A percentile compares a stretch with the other conserved stretches of the same genome.
phyloP scores from a whole-genome alignment of 2,888 invertebrate genomes.

The Craniophora ligustri region DNA sequence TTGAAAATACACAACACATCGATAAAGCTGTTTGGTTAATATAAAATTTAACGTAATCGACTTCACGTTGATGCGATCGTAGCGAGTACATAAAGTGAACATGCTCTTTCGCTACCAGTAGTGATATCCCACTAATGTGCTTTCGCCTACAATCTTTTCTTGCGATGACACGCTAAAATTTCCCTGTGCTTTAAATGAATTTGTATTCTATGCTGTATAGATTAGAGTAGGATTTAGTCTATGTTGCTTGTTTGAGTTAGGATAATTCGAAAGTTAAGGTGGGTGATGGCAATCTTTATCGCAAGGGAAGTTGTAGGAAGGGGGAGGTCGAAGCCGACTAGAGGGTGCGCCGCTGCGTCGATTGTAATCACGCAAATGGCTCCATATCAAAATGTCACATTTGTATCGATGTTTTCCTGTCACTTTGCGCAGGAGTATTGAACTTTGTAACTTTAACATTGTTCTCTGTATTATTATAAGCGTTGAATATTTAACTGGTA shows the following conservation, averaged over 20 bases:
- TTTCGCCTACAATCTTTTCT: conserved; percentile 86
- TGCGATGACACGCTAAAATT: conserved; percentile 85
- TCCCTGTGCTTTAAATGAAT: conserved; percentile 53
- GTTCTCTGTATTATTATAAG: conserved; percentile 5
- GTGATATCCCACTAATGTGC: conserved; percentile 87
- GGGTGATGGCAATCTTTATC: conserved; percentile 87
- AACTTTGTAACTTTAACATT: conserved; percentile 51
- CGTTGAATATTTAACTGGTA: neutral
- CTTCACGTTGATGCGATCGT: conserved; percentile 73
- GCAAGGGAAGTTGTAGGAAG: conserved; percentile 84
- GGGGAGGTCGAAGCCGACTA: conserved; percentile 69
- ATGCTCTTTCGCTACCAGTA: conserved; percentile 81
- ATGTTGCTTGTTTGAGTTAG: conserved; percentile 67
- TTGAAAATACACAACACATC: conserved; percentile 63
- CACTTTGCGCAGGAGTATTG: conserved; percentile 72
- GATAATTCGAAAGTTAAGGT: conserved; percentile 83
- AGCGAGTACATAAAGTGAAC: conserved; percentile 77
- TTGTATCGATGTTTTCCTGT: conserved; percentile 80
- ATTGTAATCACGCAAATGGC: conserved; percentile 88
- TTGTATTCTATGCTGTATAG: conserved; percentile 61
- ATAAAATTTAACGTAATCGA: conserved; percentile 82
- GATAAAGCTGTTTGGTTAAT: conserved; percentile 79
- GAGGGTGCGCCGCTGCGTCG: conserved; percentile 86
- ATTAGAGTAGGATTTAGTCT: conserved; percentile 69
- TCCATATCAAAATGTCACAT: conserved; percentile 86